Evolutionary conservation across 1,140 invertebrate species (phyloP).

Genomic region (Zeugodacus cucurbitae): DNA sequence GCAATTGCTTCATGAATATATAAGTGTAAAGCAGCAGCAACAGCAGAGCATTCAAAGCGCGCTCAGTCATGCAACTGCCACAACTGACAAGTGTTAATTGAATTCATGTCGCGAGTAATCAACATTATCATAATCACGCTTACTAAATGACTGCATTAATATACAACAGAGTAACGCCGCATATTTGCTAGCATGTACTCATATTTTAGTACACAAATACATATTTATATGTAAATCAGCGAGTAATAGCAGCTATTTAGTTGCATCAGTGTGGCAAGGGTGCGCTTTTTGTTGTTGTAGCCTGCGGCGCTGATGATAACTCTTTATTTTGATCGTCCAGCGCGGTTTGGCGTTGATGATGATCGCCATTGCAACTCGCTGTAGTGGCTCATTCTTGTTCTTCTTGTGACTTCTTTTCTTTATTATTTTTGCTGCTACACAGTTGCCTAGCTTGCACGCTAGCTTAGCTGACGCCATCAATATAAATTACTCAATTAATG

Average conservation of each 20-base stretch:
- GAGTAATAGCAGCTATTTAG: neutral
- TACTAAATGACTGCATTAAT: conserved; percentile 19
- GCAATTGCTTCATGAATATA: neutral
- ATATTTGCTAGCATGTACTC: neutral
- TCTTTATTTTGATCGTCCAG: neutral
- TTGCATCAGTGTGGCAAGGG: neutral
- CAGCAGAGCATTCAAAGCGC: neutral
- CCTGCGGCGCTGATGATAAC: conserved; percentile 47
- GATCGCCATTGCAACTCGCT: conserved; percentile 39
- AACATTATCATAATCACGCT: conserved; percentile 65
- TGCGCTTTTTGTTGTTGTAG: conserved; percentile 12
- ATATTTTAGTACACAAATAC: neutral
- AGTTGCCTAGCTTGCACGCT: neutral
- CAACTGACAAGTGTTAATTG: conserved; percentile 66
- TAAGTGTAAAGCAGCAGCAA: neutral
- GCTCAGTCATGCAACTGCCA: conserved; percentile 18
- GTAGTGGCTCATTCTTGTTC: neutral
- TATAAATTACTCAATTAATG: conserved; percentile 66
- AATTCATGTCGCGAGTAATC: conserved; percentile 66
- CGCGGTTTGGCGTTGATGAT: conserved; percentile 45
- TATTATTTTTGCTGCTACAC: neutral
- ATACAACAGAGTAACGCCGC: too few species aligned
- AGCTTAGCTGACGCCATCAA: conserved; percentile 52
- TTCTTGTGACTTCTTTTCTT: conserved; percentile 36
- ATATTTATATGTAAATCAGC: neutral